Base-by-base conservation (phyloP, 2,888 invertebrate species). In the Drosophila limbata region DNA sequence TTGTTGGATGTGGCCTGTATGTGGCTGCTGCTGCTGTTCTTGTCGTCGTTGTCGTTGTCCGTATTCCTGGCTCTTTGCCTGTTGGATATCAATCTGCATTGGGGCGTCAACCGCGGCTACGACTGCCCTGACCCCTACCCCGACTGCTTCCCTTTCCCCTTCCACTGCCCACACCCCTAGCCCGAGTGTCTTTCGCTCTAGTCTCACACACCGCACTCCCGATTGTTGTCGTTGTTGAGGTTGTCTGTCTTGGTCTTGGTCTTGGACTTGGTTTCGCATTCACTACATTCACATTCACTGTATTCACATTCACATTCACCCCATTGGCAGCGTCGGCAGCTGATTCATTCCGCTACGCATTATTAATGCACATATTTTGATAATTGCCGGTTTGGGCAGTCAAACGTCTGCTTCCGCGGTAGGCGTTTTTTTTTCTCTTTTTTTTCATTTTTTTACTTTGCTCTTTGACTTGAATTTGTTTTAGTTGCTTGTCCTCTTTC, bases 331-430 rank as follows among this genome's bases (percentile, higher is more conserved):
- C 75, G 69, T 69, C 77, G 84, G 88, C 85, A 88, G 88, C 85
- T 88, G 83, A 85, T 88, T 88, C 88, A 88, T 85, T 88, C 80
- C 83, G 79, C 78, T 88, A 85, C 84, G 80, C 85, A 85, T 88
- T 89, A 84, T 84, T 78, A 86, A 78, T 88, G 86, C 84, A 84
- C 90, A 90, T 91, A 90, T 91, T 91, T 90, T 80, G 88, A 88
- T 91, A 91, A 91, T 91, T 91, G 89, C 83, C 81, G 90, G 91
- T 82, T 90, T 69, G 85, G 81, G 69, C 79, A 77, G 81, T 79
- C 77, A 84, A 84, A 81, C 71, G 85, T 87, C 84, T 85, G 85
- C 88, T 85, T 85, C 79, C 83, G 84, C 81, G 89, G 89, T 87
- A 83, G 89, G 88, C 88, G 88, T 85, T 74, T 68, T 71, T 66